These are phyloP conservation scores for Ranitomeya variabilis DNA, from an alignment of 2,113 vertebrate species.

Conservation along the genomic window DNA sequence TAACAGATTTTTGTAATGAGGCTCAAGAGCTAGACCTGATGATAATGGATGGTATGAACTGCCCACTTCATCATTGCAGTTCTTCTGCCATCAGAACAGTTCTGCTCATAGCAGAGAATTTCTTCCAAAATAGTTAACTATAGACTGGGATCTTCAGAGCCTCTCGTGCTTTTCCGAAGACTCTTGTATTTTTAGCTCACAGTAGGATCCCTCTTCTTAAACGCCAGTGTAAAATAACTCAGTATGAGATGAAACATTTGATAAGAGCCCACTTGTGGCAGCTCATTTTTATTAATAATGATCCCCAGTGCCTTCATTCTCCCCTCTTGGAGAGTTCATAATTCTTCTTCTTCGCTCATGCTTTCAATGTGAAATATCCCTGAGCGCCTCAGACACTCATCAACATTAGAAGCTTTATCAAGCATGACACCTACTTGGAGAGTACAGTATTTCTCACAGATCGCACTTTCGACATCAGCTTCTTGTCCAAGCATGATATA, in stretches of 20 bases:
- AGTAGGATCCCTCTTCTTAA: constrained; percentile 10
- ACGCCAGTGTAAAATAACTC: constrained; percentile 22
- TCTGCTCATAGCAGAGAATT: background rate
- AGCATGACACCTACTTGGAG: constrained; percentile 61
- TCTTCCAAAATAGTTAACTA: background rate
- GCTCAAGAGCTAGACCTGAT: no score
- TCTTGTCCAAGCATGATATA: constrained; percentile 66
- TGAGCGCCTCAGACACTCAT: constrained; percentile 55
- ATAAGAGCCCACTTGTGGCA: background rate
- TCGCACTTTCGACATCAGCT: constrained; percentile 60
- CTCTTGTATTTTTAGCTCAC: background rate
- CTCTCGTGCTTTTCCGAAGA: background rate
- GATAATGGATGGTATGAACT: no score
- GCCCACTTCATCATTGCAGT: background rate
- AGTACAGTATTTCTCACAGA: constrained; percentile 60
- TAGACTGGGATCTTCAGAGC: background rate
- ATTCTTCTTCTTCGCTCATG: background rate
- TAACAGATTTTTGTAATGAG: no score
- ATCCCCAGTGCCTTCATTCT: constrained; percentile 52
- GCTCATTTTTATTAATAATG: constrained; percentile 55
- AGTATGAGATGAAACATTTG: constrained; percentile 32
- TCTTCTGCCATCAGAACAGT: background rate
- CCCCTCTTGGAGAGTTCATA: constrained; percentile 13
- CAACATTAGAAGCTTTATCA: constrained; percentile 64
- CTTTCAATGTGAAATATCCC: constrained; percentile 58